Base-by-base conservation (phyloP, 92 coral and sea anemone genomes). In the Epizoanthus stellaris region DNA sequence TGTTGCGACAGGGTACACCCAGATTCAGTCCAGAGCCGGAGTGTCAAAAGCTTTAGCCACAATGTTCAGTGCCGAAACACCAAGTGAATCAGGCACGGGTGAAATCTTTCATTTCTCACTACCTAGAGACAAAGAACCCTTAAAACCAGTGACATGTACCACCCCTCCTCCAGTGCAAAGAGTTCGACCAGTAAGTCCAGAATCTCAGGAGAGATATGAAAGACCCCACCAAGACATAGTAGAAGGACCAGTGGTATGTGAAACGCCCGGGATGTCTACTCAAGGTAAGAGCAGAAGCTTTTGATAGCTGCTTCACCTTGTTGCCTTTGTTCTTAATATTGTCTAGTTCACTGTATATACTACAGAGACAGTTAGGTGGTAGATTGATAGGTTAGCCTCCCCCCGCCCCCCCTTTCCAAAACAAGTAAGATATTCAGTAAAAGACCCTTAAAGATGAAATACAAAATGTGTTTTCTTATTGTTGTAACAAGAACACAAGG, bases 31-130 rank as follows among this genome's bases (percentile, higher is more conserved):
- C 21, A 79, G 72, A 42, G 83, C 60, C 1, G 83, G 83, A 40
- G 71, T 79, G 14, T 85, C 92, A 9, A 76, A 85, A 75, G 84
- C 79, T 19, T 81, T 81, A 56, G 88, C 80, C 38, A 47, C 92
- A 64, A 66, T 93, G 82, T 91, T 87, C 53, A 79, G 83, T 81
- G 83, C 94, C 17, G 98, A 94, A 74, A 60, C 87, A 43, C 88
- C 95, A 4, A 94, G 91, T 49, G 98, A 96, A 75, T 96, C 98
- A 49, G 93, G 84, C 8, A 57, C 75, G 21, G 65, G 86, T 10
- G 88, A 80, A 38, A 91, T 76, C 5, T 96, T 94, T 76, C 98
- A 96, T 68, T 96, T 96, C 85, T 91, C 98, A 5, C 82, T 91
- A 11, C 98, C 98, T 4, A 83, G 73, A n/a, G 91, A 61, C 42